A percentile compares a stretch with the other conserved stretches of the same genome.
These are phyloP conservation scores for Alaudala cheleensis DNA, from an alignment of 2,113 vertebrate species.

Conservation along the genomic window DNA sequence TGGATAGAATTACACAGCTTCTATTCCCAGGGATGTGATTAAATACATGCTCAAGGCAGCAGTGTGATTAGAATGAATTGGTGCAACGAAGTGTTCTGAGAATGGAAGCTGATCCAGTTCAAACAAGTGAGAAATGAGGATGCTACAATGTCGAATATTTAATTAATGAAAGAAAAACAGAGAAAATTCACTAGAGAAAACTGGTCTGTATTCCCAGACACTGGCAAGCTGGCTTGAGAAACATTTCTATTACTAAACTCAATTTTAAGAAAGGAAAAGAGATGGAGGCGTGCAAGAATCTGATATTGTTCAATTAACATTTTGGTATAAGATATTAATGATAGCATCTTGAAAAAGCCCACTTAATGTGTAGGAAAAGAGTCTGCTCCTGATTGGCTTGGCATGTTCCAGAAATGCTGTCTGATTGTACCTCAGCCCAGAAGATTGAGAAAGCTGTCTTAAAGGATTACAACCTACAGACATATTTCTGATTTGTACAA, in stretches of 20 bases:
- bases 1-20: background rate
- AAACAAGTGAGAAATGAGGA: constrained; percentile 65
- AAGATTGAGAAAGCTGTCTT: background rate
- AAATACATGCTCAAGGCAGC: constrained; percentile 28
- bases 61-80: constrained; percentile 37
- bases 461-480: background rate
- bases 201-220: background rate
- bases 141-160: constrained; percentile 46
- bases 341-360: background rate
- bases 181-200: constrained; percentile 36
- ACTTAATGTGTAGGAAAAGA: background rate
- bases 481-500: background rate
- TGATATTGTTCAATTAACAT: constrained; percentile 28
- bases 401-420: background rate
- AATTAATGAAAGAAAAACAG: constrained; percentile 60
- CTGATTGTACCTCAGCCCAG: background rate
- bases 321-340: constrained; percentile 5
- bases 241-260: constrained; percentile 2
- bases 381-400: background rate
- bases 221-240: constrained; percentile 12
- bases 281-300: background rate
- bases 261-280: constrained; percentile 14
- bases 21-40: background rate
- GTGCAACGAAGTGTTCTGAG: constrained; percentile 28
- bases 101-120: constrained; percentile 53